Base-by-base conservation (phyloP, 2,888 invertebrate species). In the Chymomyza caudatula region DNA sequence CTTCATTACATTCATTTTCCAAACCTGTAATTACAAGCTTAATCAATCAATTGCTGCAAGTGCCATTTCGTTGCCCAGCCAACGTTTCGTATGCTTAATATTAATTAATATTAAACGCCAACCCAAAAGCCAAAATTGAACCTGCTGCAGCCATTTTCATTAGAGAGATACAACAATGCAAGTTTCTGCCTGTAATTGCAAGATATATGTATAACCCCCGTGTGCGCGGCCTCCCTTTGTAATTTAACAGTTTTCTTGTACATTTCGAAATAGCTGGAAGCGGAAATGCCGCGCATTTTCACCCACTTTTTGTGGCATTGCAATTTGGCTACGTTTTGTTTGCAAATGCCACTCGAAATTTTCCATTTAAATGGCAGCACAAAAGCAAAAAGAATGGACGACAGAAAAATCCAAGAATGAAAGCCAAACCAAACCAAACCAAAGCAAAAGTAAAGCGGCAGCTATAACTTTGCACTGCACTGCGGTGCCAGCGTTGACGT, bases 331-430 rank as follows among this genome's bases (percentile, higher is more conserved):
- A 77, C 83, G 80, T 75, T 85, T 69, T 83, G 83, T 83, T 85
- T 80, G 77, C 69, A 66, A 78, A 74, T 73, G 86, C 83, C 77
- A 75, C 73, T 82, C 68, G 77, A 63, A 77, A 66, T 71, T 67
- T 73, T 73, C 74, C 78, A 86, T 86, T 86, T 84, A 76, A 85
- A 83, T 80, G 67, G 80, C 62, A 85, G 66, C 73, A 77, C 70
- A 69, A 61, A 13, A 42, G 19, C 8, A 23, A 55, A 15, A 17
- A 49, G 52, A 59, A 37, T 19, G 49, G 52, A 66, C 61, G 63
- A 49, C 49, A 25, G 19, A 58, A 60, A 61, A 70, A 67, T 51
- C 60, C 59, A 67, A 64, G 56, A 51, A 37, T 37, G 29, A 37
- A 37, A 11, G 29, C 29, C 11, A 37, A 11, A 8, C 43, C 19